Evolutionary conservation across 1,140 invertebrate genomes (phyloP).

Genomic region (Trichomalopsis sarcophagae): DNA sequence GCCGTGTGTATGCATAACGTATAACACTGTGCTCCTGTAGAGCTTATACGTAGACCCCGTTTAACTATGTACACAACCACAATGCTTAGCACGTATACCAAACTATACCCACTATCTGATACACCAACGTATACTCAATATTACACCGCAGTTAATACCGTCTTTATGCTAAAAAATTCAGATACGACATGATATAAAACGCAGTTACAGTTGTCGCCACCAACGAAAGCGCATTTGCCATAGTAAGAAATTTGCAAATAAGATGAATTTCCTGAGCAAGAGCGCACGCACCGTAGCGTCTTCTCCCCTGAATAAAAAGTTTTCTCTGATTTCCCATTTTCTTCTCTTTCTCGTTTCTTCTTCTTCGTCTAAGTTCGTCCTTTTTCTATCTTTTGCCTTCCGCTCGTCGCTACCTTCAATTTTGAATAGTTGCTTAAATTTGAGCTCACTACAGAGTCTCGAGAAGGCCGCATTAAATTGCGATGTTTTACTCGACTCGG

Average conservation of each 20-base stretch:
- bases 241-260: slow-evolving; percentile 31
- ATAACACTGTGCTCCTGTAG: not conserved
- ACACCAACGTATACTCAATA: not conserved
- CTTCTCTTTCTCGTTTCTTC: not conserved
- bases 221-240: not conserved
- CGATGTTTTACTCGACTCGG: not conserved
- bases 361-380: not conserved
- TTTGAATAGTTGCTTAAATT: slow-evolving; percentile 18
- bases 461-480: not conserved
- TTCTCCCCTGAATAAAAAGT: slow-evolving; percentile 19
- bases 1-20: slow-evolving; percentile 25
- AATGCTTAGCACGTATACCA: slow-evolving; percentile 8
- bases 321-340: not conserved
- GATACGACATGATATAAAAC: not conserved
- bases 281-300: not conserved
- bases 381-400: not conserved
- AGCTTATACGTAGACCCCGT: slow-evolving; percentile 32
- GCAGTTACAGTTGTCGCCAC: not conserved
- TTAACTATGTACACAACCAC: slow-evolving; percentile 28
- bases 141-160: too few species aligned
- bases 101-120: slow-evolving; percentile 5
- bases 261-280: slow-evolving; percentile 29
- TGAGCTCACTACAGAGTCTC: too few species aligned
- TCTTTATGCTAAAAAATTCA: too few species aligned
- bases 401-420: not conserved